Base-by-base conservation (phyloP, 2,888 invertebrate species). In the Drosophila mulleri region DNA sequence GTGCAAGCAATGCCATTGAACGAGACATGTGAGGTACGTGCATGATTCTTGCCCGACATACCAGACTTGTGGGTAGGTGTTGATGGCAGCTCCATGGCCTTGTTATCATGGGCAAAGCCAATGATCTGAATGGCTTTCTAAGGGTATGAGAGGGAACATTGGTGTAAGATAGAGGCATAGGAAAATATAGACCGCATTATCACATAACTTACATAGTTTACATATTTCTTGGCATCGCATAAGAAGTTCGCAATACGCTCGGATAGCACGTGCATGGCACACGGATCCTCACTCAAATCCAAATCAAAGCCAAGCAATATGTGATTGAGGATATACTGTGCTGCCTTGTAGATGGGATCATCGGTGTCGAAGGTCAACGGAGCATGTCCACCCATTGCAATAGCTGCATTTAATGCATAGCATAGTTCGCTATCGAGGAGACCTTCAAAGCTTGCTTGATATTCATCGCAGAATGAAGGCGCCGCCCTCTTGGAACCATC, bases 121-220 rank as follows among this genome's bases (percentile, higher is more conserved):
- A 92, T 89, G 29, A 92, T 89, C 67, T 92, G 92, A 1, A 78
- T 71, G 0, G 93, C 81, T 84, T 92, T 90, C 92, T 92, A 66
- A 3, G 60, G 44, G 9, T 65, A 3, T 0, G 12, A 41, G 41
- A 23, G n/a, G 23, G 3, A 20, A 14, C 4, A 16, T 37, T 52
- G 14, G 14, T 52, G 8, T n/a, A 5, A 11, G 14, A 29, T 8
- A 29, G 7, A 16, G 37, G 16, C 16, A 2, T 14, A 5, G 7
- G 14, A 0, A 1, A 1, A 29, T 18, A 2, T n/a, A 1, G 4
- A 16, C n/a, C 29, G 14, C 8, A 23, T 23, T 32, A 11, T 48
- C 8, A 5, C 2, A 23, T 6, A 32, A 80, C 88, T 88, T 64
- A 93, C 92, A 64, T 83, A 88, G 23, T 83, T 67, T 0, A 92